Percentiles rank a stretch among this genome's conserved stretches.
phyloP scores from a whole-genome alignment of 2,888 invertebrate genomes.

The Penaeus monodon region DNA sequence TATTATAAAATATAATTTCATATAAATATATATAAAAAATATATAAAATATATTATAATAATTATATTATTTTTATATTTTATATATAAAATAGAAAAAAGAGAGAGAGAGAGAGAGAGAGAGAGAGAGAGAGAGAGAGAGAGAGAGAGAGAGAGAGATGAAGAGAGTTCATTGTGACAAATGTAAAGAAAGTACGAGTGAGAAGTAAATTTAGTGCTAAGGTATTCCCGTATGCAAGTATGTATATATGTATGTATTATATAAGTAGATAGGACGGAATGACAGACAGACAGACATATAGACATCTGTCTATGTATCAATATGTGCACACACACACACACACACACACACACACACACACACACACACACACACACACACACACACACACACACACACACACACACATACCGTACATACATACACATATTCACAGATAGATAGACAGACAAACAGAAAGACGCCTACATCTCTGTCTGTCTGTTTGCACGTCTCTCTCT shows the following conservation, averaged over 20 bases:
- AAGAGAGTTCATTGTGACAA: too few relatives aligned
- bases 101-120: neutral
- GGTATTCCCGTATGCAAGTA: neutral
- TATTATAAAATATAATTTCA: too few relatives aligned
- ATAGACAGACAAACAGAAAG: too few relatives aligned
- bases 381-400: neutral
- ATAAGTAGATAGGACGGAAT: neutral
- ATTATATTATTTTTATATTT: too few relatives aligned
- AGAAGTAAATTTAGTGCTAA: neutral
- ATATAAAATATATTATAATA: too few relatives aligned
- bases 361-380: too few relatives aligned
- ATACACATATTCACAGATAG: too few relatives aligned
- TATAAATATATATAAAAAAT: too few relatives aligned
- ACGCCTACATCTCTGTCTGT: too few relatives aligned
- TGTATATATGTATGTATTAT: neutral
- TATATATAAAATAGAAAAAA: neutral
- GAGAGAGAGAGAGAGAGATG: constrained; percentile 4
- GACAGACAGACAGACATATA: neutral
- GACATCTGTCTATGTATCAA: constrained; percentile 8
- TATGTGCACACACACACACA: neutral
- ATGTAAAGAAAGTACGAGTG: neutral
- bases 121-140: neutral
- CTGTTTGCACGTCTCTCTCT: too few relatives aligned
- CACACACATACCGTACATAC: too few relatives aligned
- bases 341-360: neutral